phyloP scores from a whole-genome alignment of 2,797 vertebrate species.

The Hemitrygon akajei region DNA sequence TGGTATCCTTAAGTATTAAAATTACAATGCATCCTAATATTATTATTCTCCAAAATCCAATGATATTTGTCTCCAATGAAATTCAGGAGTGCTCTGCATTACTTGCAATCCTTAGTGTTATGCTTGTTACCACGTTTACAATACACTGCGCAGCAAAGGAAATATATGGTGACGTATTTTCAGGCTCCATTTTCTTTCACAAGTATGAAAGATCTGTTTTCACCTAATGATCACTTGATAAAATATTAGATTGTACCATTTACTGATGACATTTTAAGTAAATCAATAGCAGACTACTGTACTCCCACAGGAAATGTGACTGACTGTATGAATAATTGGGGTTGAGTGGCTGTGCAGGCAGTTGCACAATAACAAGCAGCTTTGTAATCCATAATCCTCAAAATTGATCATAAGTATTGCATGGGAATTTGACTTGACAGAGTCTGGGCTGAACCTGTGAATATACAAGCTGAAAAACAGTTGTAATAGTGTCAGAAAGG shows the following conservation, averaged over 20 bases:
- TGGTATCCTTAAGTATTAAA: not conserved
- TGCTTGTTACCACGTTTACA: not conserved
- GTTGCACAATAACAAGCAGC: no score
- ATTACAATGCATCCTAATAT: not conserved
- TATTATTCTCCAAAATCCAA: not conserved
- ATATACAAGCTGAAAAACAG: no score
- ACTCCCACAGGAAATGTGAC: no score
- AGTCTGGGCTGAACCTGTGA: no score
- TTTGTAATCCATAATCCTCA: no score
- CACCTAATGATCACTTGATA: not conserved
- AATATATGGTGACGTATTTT: not conserved
- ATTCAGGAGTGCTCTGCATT: not conserved
- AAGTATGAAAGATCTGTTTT: not conserved
- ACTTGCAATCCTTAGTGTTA: not conserved
- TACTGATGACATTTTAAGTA: no score
- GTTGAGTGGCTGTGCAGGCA: no score
- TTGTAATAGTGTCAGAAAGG: no score
- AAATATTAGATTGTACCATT: not conserved
- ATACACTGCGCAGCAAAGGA: not conserved
- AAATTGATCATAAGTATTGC: no score
- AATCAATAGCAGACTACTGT: no score
- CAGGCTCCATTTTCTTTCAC: not conserved
- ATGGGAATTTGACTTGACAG: no score
- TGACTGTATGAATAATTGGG: no score
- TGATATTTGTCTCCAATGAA: not conserved